Conservation (phyloP, 2,113 vertebrate genomes). For the Dasyprocta punctata region DNA sequence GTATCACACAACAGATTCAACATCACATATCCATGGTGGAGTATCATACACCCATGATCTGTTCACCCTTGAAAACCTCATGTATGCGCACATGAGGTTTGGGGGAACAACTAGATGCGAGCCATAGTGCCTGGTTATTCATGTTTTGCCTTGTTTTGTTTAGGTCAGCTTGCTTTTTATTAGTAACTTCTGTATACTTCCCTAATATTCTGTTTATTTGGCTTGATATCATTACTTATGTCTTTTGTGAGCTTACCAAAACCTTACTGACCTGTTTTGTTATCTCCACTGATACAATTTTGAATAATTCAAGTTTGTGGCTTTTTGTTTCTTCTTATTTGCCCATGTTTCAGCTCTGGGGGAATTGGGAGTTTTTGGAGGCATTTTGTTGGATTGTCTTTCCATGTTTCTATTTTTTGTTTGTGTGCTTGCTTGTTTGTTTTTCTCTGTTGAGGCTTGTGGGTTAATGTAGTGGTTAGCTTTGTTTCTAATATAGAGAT, state of each 20-base stretch:
- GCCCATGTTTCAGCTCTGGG: neutral
- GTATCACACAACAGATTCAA: neutral
- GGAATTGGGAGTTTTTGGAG: too few relatives aligned
- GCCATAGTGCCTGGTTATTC: neutral
- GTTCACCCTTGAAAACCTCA: neutral
- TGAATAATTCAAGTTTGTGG: neutral
- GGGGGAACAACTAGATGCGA: neutral
- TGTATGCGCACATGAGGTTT: neutral
- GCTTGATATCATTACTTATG: neutral
- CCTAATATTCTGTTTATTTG: neutral
- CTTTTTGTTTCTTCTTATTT: neutral
- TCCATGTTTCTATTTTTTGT: too few relatives aligned
- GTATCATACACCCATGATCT: neutral
- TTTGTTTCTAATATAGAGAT: neutral
- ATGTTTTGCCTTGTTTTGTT: neutral
- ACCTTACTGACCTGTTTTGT: neutral
- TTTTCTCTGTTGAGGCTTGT: neutral
- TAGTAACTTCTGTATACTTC: too few relatives aligned
- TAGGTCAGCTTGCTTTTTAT: neutral
- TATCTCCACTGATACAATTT: neutral
- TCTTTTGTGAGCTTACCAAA: neutral
- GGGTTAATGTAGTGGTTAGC: neutral
- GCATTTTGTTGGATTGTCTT: too few relatives aligned
- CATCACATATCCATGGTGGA: neutral
- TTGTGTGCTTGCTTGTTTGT: too few relatives aligned